These are phyloP conservation scores for Microctonus aethiopoides DNA, from an alignment of 2,888 invertebrate species.

Conservation along the genomic window DNA sequence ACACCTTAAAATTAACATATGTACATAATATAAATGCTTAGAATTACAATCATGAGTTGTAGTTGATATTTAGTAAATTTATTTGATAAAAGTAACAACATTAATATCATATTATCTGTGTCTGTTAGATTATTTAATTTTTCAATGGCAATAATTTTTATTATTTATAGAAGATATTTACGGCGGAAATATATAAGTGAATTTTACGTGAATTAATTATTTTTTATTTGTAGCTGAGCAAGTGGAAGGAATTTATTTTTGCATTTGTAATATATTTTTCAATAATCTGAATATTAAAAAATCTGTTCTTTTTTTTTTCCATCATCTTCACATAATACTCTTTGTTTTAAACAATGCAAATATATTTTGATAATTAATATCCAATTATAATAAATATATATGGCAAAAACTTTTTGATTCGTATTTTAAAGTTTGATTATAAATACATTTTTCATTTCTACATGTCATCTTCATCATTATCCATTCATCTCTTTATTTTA, in stretches of 20 bases:
- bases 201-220: not conserved
- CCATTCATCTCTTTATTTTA: conserved; percentile 21
- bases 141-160: not conserved
- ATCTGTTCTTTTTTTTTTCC: not conserved
- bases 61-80: not conserved
- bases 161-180: not conserved
- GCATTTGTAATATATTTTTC: not conserved
- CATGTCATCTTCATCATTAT: conserved; percentile 45
- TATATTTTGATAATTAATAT: not conserved
- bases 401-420: not conserved
- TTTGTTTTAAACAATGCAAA: not conserved
- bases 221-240: not conserved
- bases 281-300: too few species aligned
- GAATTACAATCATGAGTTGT: not conserved
- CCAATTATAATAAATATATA: conserved; percentile 8
- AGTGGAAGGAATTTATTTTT: not conserved
- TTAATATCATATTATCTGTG: not conserved
- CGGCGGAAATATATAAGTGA: not conserved
- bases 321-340: not conserved
- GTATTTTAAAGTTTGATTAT: conserved; percentile 19
- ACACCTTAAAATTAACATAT: conserved; percentile 18
- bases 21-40: conserved; percentile 31
- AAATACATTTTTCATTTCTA: conserved; percentile 7
- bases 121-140: conserved; percentile 22
- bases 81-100: not conserved